phyloP scores from a whole-genome alignment of 2,113 vertebrate genomes.

The Festucalex cinctus region DNA sequence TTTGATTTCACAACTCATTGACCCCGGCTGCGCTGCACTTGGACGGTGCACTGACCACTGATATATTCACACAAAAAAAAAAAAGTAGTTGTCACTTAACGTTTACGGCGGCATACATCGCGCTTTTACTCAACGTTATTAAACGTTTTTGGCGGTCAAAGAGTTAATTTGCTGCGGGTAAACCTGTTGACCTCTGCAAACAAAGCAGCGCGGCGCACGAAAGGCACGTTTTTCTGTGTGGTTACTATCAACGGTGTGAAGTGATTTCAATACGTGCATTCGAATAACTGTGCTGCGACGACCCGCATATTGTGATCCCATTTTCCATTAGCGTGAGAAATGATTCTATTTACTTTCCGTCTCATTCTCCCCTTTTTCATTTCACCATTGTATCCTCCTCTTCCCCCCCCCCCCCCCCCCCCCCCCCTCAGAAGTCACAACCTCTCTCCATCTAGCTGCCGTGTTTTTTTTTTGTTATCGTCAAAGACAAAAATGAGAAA shows the following conservation, averaged over 20 bases:
- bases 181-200: constrained; percentile 39
- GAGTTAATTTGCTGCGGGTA: constrained; percentile 38
- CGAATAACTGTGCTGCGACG: constrained; percentile 21
- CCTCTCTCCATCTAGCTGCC: constrained; percentile 48
- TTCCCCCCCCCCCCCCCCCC: not conserved
- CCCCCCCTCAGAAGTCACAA: constrained; percentile 25
- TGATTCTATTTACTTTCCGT: constrained; percentile 21
- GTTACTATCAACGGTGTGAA: constrained; percentile 19
- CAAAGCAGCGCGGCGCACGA: constrained; percentile 34
- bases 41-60: too few species aligned
- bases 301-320: constrained; percentile 24
- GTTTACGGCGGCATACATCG: too few species aligned
- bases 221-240: constrained; percentile 23
- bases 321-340: constrained; percentile 43
- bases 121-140: too few species aligned
- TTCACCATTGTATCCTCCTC: constrained; percentile 22
- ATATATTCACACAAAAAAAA: too few species aligned
- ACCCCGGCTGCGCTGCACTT: too few species aligned
- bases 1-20: too few species aligned
- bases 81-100: too few species aligned
- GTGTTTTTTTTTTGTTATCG: constrained; percentile 66
- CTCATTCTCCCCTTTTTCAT: constrained; percentile 2
- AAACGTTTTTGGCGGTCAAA: too few species aligned
- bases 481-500: constrained; percentile 56
- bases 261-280: constrained; percentile 21